These are phyloP conservation scores for Bombylius discolor DNA, from an alignment of 2,888 invertebrate species.

Conservation along the genomic window DNA sequence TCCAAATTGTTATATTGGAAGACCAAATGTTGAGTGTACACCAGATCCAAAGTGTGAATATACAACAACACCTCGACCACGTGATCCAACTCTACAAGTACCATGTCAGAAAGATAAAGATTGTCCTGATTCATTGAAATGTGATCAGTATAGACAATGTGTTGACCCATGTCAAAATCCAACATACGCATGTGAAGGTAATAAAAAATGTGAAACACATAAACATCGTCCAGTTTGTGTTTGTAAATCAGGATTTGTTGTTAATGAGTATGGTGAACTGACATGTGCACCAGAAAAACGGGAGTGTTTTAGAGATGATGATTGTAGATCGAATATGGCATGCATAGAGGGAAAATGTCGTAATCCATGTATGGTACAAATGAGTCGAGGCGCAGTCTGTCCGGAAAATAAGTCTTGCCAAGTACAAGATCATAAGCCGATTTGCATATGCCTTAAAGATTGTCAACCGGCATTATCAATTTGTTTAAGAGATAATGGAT, in stretches of 20 bases:
- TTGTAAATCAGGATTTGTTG: slow-evolving; percentile 76
- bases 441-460: slow-evolving; percentile 77
- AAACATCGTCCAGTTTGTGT: slow-evolving; percentile 76
- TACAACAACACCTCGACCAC: slow-evolving; percentile 44
- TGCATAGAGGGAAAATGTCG: slow-evolving; percentile 74
- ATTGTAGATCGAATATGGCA: slow-evolving; percentile 75
- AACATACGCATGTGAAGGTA: slow-evolving; percentile 58
- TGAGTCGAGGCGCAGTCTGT: slow-evolving; percentile 48
- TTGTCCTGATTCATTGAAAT: slow-evolving; percentile 63
- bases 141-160: slow-evolving; percentile 61
- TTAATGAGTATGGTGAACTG: slow-evolving; percentile 76
- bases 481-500: slow-evolving; percentile 79
- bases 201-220: slow-evolving; percentile 79
- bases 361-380: slow-evolving; percentile 65
- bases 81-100: slow-evolving; percentile 41
- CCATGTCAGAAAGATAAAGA: slow-evolving; percentile 53
- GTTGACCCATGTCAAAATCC: slow-evolving; percentile 63
- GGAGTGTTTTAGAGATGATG: slow-evolving; percentile 67
- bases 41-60: slow-evolving; percentile 67
- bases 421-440: slow-evolving; percentile 73
- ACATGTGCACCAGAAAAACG: slow-evolving; percentile 71
- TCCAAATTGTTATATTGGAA: slow-evolving; percentile 75
- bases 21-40: slow-evolving; percentile 64
- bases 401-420: slow-evolving; percentile 74
- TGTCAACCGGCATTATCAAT: slow-evolving; percentile 77